phyloP scores from a whole-genome alignment of 2,888 invertebrate species.

The Strigamia maritima region DNA sequence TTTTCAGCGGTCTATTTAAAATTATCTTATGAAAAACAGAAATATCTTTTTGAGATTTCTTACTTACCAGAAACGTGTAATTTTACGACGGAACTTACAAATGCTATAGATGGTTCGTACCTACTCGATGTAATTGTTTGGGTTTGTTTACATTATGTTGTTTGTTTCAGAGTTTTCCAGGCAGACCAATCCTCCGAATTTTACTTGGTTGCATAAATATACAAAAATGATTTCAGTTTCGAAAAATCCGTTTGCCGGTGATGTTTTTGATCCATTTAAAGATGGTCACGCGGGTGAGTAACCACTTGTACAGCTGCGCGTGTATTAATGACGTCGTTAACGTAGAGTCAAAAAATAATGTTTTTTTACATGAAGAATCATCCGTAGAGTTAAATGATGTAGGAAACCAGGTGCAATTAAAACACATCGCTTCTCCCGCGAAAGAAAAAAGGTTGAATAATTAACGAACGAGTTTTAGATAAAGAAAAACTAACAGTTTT shows the following conservation, averaged over 20 bases:
- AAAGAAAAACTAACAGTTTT: not conserved
- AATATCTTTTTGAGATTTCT: conserved; percentile 59
- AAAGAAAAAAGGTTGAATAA: not conserved
- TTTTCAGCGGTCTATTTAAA: conserved; percentile 57
- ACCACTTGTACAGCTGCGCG: not conserved
- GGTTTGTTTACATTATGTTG: no score
- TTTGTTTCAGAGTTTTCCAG: conserved; percentile 41
- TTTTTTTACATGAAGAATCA: not conserved
- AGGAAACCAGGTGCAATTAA: conserved; percentile 35
- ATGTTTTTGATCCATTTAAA: conserved; percentile 38
- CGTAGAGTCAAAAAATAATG: not conserved
- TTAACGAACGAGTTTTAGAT: not conserved
- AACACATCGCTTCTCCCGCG: not conserved
- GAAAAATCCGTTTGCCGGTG: conserved; percentile 35
- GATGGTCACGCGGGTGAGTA: not conserved
- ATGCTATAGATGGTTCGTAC: conserved; percentile 65
- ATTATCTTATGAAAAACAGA: conserved; percentile 57
- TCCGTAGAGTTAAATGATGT: conserved; percentile 36
- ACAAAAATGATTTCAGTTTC: conserved; percentile 21
- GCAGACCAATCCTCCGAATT: conserved; percentile 41
- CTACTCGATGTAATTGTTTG: not conserved
- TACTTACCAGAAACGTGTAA: conserved; percentile 64
- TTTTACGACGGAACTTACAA: conserved; percentile 70
- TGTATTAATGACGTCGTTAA: not conserved
- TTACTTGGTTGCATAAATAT: conserved; percentile 43